These are phyloP conservation scores for Ypsolopha sequella DNA, from an alignment of 2,888 invertebrate genomes.

Conservation along the genomic window DNA sequence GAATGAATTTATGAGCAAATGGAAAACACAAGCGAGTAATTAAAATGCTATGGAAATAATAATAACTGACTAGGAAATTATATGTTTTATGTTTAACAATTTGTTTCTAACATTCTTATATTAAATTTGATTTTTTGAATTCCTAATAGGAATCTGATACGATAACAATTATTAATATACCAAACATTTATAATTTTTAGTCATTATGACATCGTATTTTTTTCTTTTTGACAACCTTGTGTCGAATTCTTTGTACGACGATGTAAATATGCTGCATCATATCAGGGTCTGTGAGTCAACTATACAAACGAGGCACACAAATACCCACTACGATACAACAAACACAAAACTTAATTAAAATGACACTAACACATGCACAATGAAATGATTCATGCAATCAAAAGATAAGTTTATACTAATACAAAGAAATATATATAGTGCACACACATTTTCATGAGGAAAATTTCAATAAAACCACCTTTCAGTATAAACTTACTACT, in stretches of 20 bases:
- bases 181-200: slow-evolving; percentile 7
- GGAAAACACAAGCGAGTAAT: too few relatives aligned
- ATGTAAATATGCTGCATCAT: slow-evolving; percentile 30
- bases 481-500: too few relatives aligned
- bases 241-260: background rate
- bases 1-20: slow-evolving; percentile 32
- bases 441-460: too few relatives aligned
- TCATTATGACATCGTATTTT: slow-evolving; percentile 11
- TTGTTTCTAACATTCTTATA: too few relatives aligned
- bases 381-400: slow-evolving; percentile 54
- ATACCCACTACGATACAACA: slow-evolving; percentile 48
- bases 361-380: slow-evolving; percentile 58
- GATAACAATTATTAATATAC: background rate
- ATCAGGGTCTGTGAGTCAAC: slow-evolving; percentile 33
- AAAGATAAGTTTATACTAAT: slow-evolving; percentile 15
- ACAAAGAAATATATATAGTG: too few relatives aligned
- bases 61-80: too few relatives aligned
- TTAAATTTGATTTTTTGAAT: slow-evolving; percentile 9
- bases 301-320: slow-evolving; percentile 42
- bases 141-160: slow-evolving; percentile 5
- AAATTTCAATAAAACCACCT: too few relatives aligned
- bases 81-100: too few relatives aligned
- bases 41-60: too few relatives aligned
- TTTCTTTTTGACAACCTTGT: background rate
- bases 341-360: slow-evolving; percentile 63